Conservation (phyloP, 35 echinoderm and acorn worm species). For the Apostichopus parvimensis region DNA sequence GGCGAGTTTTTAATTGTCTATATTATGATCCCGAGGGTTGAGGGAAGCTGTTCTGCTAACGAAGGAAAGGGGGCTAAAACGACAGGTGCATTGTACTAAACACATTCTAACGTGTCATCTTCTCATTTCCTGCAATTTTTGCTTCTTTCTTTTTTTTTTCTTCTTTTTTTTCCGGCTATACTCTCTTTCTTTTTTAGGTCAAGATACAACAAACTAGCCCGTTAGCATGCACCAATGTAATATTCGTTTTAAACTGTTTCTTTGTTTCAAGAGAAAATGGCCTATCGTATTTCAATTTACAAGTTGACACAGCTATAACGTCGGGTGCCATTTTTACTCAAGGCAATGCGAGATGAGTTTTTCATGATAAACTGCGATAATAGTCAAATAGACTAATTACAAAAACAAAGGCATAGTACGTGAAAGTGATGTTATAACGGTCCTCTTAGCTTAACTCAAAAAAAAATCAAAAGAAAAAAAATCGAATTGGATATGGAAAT, state of each 20-base stretch:
- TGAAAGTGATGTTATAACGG: background rate
- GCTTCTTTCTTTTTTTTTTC: too few species aligned
- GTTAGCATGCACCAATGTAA: constrained; percentile 37
- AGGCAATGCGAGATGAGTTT: constrained; percentile 2
- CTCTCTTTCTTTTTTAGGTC: constrained; percentile 21
- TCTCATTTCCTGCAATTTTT: constrained; percentile 32
- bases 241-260: background rate
- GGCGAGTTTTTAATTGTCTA: constrained; percentile 36
- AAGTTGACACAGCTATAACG: background rate
- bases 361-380: background rate
- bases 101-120: constrained; percentile 4
- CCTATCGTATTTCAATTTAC: constrained; percentile 43
- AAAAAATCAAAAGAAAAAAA: too few species aligned
- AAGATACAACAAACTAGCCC: constrained; percentile 24
- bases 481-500: background rate
- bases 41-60: constrained; percentile 2
- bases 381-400: background rate
- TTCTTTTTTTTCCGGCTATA: background rate
- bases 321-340: background rate
- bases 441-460: too few species aligned
- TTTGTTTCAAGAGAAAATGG: background rate
- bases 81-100: constrained; percentile 42
- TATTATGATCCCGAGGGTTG: constrained; percentile 9
- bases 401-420: background rate
- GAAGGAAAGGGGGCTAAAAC: constrained; percentile 2